Percentiles rank a stretch among this genome's conserved stretches.
phyloP scores from a whole-genome alignment of 2,113 vertebrate species.

The Accipiter virgatus region DNA sequence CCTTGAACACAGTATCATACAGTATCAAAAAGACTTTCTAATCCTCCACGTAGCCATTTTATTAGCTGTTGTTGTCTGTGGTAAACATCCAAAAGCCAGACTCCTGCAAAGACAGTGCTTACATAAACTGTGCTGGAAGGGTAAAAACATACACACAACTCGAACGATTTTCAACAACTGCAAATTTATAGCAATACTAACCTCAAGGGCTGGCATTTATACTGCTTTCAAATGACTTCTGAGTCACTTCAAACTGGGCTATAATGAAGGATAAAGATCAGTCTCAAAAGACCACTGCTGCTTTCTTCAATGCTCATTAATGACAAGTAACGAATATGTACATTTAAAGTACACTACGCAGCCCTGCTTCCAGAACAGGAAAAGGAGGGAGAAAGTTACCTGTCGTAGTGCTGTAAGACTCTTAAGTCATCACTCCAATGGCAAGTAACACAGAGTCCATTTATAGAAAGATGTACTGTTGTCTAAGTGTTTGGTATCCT shows the following conservation, averaged over 20 bases:
- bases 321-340: neutral
- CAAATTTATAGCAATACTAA: neutral
- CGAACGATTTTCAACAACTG: neutral
- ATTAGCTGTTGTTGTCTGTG: neutral
- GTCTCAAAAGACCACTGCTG: neutral
- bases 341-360: neutral
- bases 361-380: neutral
- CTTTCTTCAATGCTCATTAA: neutral
- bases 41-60: neutral
- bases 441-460: neutral
- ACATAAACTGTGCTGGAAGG: neutral
- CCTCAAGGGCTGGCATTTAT: neutral
- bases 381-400: neutral
- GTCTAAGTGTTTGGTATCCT: neutral
- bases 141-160: neutral
- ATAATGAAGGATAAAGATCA: neutral
- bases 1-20: neutral
- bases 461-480: fast-evolving
- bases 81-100: neutral
- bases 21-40: neutral
- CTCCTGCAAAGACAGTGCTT: neutral
- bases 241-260: neutral
- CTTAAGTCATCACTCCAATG: neutral
- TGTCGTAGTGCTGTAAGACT: neutral
- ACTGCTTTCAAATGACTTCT: neutral